Conservation (phyloP, 2,113 vertebrate species). For the Phasianus colchicus region DNA sequence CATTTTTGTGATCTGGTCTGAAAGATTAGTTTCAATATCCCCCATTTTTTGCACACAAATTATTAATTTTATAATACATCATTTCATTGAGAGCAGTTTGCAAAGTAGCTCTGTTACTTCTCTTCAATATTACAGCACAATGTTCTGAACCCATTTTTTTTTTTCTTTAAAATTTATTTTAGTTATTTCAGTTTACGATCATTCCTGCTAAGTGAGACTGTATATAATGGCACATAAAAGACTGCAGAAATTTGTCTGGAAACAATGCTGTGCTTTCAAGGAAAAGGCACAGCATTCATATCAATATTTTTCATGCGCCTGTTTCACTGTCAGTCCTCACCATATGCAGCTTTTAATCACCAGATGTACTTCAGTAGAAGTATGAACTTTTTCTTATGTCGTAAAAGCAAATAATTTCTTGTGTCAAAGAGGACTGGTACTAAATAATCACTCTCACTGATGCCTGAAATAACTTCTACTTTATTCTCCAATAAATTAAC, state of each 20-base stretch:
- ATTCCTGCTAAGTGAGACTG: not conserved
- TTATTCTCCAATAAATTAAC: not conserved
- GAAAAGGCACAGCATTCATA: not conserved
- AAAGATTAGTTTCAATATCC: not conserved
- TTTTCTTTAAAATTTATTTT: not conserved
- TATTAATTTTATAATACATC: not conserved
- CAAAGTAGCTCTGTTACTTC: not conserved
- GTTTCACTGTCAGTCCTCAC: not conserved
- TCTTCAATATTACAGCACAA: not conserved
- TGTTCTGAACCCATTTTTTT: not conserved
- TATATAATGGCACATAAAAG: not conserved
- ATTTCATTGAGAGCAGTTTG: not conserved
- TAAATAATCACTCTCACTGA: not conserved
- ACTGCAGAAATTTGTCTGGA: not conserved
- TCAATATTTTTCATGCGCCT: not conserved
- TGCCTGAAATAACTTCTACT: not conserved
- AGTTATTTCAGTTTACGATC: not conserved
- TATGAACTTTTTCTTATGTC: not conserved
- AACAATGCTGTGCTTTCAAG: not conserved
- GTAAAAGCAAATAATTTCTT: not conserved
- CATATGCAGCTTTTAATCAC: not conserved
- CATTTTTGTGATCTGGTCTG: fast-evolving
- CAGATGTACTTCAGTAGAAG: not conserved
- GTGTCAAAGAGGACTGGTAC: not conserved
- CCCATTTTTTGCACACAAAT: not conserved